These are phyloP conservation scores for Rhynchomys soricoides DNA, from an alignment of 2,113 vertebrate genomes.

Conservation along the genomic window DNA sequence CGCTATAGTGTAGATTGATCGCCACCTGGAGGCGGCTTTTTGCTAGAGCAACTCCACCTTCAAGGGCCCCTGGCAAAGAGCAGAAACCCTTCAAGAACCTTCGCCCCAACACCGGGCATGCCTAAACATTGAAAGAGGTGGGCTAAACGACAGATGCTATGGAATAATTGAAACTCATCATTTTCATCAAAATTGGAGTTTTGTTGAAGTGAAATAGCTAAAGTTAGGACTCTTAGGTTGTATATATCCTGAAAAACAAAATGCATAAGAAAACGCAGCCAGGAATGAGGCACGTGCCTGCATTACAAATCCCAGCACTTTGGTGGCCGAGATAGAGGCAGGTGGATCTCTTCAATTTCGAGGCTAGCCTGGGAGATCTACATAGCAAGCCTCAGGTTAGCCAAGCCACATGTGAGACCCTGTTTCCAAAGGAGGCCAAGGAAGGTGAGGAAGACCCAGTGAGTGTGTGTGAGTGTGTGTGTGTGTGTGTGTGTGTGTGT, in stretches of 20 bases:
- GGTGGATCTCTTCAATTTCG: neutral
- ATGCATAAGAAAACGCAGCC: neutral
- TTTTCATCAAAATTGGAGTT: neutral
- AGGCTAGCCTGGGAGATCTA: neutral
- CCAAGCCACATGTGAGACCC: neutral
- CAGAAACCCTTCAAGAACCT: neutral
- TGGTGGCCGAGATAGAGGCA: neutral
- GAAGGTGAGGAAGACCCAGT: neutral
- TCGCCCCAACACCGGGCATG: neutral
- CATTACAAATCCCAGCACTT: neutral
- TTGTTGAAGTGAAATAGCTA: neutral
- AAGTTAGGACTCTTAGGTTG: neutral
- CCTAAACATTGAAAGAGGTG: neutral
- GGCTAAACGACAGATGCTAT: neutral
- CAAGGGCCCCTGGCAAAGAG: conserved; percentile 93
- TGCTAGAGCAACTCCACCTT: conserved; percentile 94
- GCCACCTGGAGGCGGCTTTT: conserved; percentile 94
- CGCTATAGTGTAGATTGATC: conserved; percentile 93
- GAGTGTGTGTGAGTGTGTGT: neutral
- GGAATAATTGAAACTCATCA: neutral
- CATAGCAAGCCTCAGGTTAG: neutral
- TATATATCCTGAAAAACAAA: neutral
- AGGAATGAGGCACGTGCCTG: too few species aligned
- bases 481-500: neutral
- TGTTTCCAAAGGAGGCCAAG: neutral